Base-by-base conservation (phyloP, 2,113 vertebrate genomes). In the Ammospiza nelsoni region DNA sequence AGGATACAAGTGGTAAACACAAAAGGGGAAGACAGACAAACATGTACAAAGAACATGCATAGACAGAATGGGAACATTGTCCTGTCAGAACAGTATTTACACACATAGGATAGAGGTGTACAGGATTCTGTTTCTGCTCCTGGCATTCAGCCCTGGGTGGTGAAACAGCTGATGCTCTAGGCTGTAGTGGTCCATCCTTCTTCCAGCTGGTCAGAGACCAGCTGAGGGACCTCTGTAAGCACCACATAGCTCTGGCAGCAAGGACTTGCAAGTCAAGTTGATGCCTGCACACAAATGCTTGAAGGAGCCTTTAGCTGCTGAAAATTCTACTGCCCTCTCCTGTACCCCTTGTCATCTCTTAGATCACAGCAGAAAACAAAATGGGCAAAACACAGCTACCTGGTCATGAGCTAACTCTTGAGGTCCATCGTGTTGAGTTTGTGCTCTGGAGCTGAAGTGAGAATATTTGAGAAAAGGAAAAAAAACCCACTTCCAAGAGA, bases 21-120 rank as follows among this genome's bases (percentile, higher is more conserved):
- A 48, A 44, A 77, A 84, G 35, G 4, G 23, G 12, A 63, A 83
- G 35, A 43, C 15, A 76, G 29, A 85, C 35, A 77, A 89, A 51
- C 7, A 27, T 0, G 0, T 46, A 85, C 43, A 77, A 82, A 51
- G 39, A 62, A 72, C 24, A 33, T 0, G 2, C 23, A 29, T 19
- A 58, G 46, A 29, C 5, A 51, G 23, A 89, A 89, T 1, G 10
- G 44, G 55, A 87, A 68, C 73, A 49, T 11, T 2, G 3, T 29
- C 58, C 22, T 67, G 13, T 62, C 37, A 89, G 41, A 33, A 49
- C 27, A 72, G 37, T 24, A 25, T 65, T 92, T 41, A 19, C 21
- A 49, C 2, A 4, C 8, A 12, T 2, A 37, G 43, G 54, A 54
- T 58, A 80, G 12, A 31, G 1, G 1, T 7, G 22, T 14, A 27